Evolutionary conservation across 2,888 invertebrate species (phyloP).

Genomic region (Tricholauxania praeusta): DNA sequence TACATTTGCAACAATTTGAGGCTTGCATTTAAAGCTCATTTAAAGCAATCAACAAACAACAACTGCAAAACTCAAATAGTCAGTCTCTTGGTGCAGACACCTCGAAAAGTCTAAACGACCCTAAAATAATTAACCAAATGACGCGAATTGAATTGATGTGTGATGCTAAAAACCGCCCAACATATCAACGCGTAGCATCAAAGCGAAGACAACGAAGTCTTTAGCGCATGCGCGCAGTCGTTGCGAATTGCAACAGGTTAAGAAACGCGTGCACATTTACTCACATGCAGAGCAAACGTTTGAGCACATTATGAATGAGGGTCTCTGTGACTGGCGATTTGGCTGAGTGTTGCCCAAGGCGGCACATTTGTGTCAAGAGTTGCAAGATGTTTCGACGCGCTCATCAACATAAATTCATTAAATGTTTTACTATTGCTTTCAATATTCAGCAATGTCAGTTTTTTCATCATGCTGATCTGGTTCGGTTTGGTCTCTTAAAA

Average conservation of each 20-base stretch:
- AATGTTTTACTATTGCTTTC: too few relatives aligned
- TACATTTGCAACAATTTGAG: slow-evolving; percentile 21
- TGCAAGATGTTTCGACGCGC: too few relatives aligned
- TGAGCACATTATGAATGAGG: slow-evolving; percentile 5
- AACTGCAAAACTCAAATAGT: slow-evolving; percentile 44
- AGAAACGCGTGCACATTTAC: slow-evolving; percentile 14
- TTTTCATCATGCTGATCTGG: too few relatives aligned
- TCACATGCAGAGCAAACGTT: background rate
- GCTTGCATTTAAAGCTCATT: slow-evolving; percentile 34
- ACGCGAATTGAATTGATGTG: slow-evolving; percentile 18
- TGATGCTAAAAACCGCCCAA: slow-evolving; percentile 5
- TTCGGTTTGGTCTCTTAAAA: too few relatives aligned
- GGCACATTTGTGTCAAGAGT: too few relatives aligned
- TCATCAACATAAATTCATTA: too few relatives aligned
- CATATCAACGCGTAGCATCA: slow-evolving; percentile 13
- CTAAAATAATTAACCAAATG: slow-evolving; percentile 26
- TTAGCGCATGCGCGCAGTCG: slow-evolving; percentile 23
- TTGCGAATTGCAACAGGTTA: slow-evolving; percentile 29
- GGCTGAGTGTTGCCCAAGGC: slow-evolving; percentile 10
- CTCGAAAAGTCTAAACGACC: slow-evolving; percentile 36
- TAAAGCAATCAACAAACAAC: slow-evolving; percentile 24
- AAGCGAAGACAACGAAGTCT: slow-evolving; percentile 9
- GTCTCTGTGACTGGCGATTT: background rate
- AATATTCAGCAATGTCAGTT: too few relatives aligned
- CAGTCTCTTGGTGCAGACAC: slow-evolving; percentile 45